These are phyloP conservation scores for Poecile montanus DNA, from an alignment of 2,797 vertebrate species.

Conservation along the genomic window DNA sequence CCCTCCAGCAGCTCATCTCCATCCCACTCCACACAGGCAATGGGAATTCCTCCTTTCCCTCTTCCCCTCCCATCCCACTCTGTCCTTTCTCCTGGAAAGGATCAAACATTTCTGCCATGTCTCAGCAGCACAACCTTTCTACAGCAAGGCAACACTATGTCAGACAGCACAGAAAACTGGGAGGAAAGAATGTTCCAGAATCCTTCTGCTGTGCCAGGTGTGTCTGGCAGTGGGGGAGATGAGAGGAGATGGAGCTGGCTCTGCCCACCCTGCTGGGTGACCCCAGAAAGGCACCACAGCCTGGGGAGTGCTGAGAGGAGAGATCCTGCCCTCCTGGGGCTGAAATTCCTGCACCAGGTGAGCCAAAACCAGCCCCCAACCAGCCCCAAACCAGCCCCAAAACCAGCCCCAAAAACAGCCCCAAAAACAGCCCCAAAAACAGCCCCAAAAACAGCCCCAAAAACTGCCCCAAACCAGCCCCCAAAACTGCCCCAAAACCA, in stretches of 20 bases:
- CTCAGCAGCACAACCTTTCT: background rate
- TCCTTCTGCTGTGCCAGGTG: background rate
- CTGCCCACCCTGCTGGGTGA: background rate
- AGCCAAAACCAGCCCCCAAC: background rate
- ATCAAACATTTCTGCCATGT: background rate
- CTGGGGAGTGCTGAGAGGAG: rapidly evolving
- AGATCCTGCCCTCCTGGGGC: background rate
- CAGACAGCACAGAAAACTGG: rapidly evolving
- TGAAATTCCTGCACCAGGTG: rapidly evolving
- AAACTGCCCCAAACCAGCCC: background rate
- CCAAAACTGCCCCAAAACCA: no score
- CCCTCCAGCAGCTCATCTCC: rapidly evolving
- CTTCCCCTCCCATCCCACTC: background rate
- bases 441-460: no score
- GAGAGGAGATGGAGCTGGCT: background rate
- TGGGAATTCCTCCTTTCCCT: no score
- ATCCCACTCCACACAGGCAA: rapidly evolving
- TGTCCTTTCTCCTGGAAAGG: background rate
- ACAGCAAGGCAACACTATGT: rapidly evolving
- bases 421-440: no score
- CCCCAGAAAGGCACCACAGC: background rate
- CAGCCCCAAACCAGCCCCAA: no score
- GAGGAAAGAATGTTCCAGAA: background rate
- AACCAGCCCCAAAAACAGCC: no score
- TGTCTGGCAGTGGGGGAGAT: rapidly evolving